Percentiles rank a stretch among this genome's conserved stretches.
phyloP scores from a whole-genome alignment of 2,888 invertebrate species.

The Calephelis perditalis region DNA sequence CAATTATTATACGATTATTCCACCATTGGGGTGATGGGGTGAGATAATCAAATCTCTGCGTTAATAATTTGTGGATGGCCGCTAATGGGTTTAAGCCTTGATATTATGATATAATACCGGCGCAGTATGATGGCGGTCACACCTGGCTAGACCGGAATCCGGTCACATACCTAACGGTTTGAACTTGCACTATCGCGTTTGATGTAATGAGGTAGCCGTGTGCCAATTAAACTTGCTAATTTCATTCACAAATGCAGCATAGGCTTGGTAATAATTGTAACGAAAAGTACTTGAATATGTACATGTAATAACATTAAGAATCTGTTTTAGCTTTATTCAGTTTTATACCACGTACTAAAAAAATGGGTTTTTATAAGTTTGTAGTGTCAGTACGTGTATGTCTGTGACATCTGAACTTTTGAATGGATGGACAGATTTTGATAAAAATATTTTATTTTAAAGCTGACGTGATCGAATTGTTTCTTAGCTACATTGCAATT shows the following conservation, averaged over 20 bases:
- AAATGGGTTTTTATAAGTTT: no score
- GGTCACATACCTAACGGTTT: constrained; percentile 66
- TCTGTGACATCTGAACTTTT: no score
- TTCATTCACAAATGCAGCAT: constrained; percentile 24
- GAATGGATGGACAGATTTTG: no score
- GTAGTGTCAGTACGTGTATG: no score
- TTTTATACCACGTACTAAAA: no score
- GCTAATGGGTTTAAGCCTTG: constrained; percentile 46
- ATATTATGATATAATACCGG: constrained; percentile 61
- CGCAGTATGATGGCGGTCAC: constrained; percentile 52
- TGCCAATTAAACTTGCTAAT: constrained; percentile 36
- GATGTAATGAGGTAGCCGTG: constrained; percentile 43
- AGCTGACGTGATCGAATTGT: no score
- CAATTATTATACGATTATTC: no score
- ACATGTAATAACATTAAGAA: no score
- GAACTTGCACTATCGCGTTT: constrained; percentile 56
- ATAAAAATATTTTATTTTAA: no score
- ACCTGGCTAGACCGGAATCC: constrained; percentile 54
- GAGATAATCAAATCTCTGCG: background rate
- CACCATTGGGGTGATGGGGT: background rate
- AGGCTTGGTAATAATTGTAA: background rate
- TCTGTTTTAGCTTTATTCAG: no score
- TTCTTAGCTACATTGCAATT: no score
- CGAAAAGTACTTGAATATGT: background rate
- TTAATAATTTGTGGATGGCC: constrained; percentile 23